Percentiles rank a stretch among this genome's conserved stretches.
Conservation (phyloP, 2,888 invertebrate species). For the Acanthosepion esculentum region DNA sequence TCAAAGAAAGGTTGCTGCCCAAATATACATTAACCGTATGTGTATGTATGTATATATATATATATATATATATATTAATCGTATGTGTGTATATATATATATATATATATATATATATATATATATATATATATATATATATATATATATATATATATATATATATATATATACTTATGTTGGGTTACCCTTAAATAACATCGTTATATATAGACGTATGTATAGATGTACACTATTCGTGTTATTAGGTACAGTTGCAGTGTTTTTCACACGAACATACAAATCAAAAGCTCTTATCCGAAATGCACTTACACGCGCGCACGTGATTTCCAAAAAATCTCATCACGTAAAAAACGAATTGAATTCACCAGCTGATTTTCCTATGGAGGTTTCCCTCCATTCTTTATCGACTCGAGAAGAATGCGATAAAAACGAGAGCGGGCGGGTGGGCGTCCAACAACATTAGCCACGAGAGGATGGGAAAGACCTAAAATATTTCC, state of each 20-base stretch:
- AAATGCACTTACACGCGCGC: neutral
- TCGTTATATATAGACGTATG: neutral
- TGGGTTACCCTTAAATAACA: neutral
- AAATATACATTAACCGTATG: no score
- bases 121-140: neutral
- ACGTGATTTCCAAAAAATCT: neutral
- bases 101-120: slow-evolving; percentile 37
- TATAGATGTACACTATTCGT: neutral
- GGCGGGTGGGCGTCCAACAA: neutral
- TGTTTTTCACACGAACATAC: no score
- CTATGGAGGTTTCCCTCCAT: neutral
- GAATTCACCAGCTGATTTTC: neutral
- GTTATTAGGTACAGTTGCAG: neutral
- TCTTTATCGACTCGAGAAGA: neutral
- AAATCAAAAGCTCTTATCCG: no score
- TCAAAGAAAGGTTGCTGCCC: no score
- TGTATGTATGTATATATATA: neutral
- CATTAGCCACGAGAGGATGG: neutral
- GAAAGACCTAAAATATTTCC: neutral
- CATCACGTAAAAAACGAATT: neutral
- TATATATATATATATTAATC: neutral
- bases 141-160: slow-evolving; percentile 35
- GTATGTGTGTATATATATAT: neutral
- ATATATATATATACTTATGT: neutral
- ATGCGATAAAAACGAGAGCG: neutral